A percentile compares a stretch with the other conserved stretches of the same genome.
Conservation (phyloP, 2,113 vertebrate genomes). For the Hemiprocne comata region DNA sequence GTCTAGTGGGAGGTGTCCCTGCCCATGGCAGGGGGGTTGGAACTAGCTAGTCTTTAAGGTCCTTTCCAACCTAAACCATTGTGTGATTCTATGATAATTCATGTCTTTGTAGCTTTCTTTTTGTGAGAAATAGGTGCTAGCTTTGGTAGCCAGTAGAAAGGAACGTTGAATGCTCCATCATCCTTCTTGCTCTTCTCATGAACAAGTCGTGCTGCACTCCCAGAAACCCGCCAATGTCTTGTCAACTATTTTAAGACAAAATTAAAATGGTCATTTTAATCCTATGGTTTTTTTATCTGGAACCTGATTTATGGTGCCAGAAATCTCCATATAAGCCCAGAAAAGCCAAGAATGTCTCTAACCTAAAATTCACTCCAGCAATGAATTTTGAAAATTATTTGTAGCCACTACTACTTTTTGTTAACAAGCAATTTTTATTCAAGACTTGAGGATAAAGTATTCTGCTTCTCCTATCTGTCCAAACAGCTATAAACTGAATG, state of each 20-base stretch:
- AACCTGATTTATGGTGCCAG: neutral
- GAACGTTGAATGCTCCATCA: neutral
- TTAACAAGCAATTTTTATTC: neutral
- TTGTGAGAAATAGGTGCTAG: neutral
- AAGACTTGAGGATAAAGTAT: neutral
- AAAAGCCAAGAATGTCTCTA: slow-evolving; percentile 10
- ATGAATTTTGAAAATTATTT: neutral
- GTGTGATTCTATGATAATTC: neutral
- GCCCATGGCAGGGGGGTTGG: no score
- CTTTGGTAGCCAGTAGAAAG: neutral
- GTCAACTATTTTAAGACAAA: no score
- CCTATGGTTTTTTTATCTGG: no score
- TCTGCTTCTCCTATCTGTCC: neutral
- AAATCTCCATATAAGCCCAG: neutral
- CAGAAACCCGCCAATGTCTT: neutral
- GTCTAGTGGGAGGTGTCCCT: no score
- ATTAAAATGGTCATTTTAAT: no score
- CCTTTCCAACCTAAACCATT: no score
- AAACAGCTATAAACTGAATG: slow-evolving; percentile 20
- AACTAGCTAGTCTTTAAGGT: no score
- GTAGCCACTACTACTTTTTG: neutral
- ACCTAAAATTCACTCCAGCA: neutral
- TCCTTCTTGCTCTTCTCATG: neutral
- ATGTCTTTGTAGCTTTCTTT: neutral
- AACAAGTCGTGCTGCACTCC: neutral